These are phyloP conservation scores for Phoenicopterus ruber DNA, from an alignment of 2,113 vertebrate species.

Conservation along the genomic window DNA sequence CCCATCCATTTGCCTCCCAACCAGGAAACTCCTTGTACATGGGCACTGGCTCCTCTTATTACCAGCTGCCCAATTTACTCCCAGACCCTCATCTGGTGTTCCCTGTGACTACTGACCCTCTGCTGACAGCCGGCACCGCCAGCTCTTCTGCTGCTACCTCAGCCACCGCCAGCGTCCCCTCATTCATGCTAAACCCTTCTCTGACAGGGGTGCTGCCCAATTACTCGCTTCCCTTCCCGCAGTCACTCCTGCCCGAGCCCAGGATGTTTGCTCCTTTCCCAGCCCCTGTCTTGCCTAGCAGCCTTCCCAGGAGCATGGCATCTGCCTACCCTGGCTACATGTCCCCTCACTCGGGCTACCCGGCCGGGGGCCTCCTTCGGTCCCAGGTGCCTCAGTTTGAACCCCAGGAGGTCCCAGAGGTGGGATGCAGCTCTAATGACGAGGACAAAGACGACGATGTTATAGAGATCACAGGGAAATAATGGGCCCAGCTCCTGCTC, in stretches of 20 bases:
- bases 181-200: conserved; percentile 91
- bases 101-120: conserved; percentile 87
- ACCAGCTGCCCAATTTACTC: conserved; percentile 90
- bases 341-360: conserved; percentile 82
- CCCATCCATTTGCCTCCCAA: conserved; percentile 82
- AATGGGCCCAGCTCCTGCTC: conserved; percentile 52
- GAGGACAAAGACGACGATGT: conserved; percentile 97
- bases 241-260: conserved; percentile 88
- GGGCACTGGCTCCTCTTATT: conserved; percentile 84
- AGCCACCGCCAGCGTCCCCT: conserved; percentile 84
- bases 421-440: conserved; percentile 91
- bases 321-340: conserved; percentile 83
- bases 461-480: conserved; percentile 96
- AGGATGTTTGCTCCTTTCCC: conserved; percentile 86
- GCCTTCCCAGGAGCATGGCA: conserved; percentile 81
- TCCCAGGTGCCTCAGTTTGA: conserved; percentile 87
- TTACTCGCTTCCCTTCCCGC: conserved; percentile 88
- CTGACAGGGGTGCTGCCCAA: conserved; percentile 87
- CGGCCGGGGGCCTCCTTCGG: conserved; percentile 85
- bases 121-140: conserved; percentile 80
- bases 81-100: conserved; percentile 91
- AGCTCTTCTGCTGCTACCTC: conserved; percentile 86
- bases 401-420: conserved; percentile 80
- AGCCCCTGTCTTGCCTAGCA: conserved; percentile 77
- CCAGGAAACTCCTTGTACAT: conserved; percentile 88